phyloP scores from a whole-genome alignment of 2,888 invertebrate genomes.

The Ashinkailepas kermadecensis region DNA sequence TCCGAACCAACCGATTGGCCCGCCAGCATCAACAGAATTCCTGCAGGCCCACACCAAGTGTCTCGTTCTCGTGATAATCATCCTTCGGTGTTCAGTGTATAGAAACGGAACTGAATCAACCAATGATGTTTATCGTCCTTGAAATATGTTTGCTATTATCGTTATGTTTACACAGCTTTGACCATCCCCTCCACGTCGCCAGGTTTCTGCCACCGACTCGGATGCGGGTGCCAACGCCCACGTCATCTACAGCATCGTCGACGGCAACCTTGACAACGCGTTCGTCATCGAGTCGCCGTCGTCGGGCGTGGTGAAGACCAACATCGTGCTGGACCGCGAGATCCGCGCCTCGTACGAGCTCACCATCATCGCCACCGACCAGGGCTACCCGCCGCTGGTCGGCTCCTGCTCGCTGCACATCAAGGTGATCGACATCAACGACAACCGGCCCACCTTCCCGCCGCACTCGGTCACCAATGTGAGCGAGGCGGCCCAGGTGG shows the following conservation, averaged over 20 bases:
- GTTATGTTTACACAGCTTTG: too few relatives aligned
- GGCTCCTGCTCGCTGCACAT: constrained; percentile 82
- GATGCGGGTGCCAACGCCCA: constrained; percentile 76
- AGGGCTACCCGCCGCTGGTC: constrained; percentile 85
- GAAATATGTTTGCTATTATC: too few relatives aligned
- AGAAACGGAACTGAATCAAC: too few relatives aligned
- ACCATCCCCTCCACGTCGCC: constrained; percentile 28
- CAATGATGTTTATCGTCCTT: too few relatives aligned
- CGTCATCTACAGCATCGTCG: constrained; percentile 83
- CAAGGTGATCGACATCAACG: constrained; percentile 89
- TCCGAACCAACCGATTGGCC: too few relatives aligned
- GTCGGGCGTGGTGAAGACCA: constrained; percentile 88
- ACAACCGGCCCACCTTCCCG: constrained; percentile 94
- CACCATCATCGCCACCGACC: constrained; percentile 90
- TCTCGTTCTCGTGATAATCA: too few relatives aligned
- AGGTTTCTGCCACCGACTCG: constrained; percentile 73
- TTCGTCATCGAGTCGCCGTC: constrained; percentile 91
- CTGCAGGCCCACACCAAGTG: too few relatives aligned
- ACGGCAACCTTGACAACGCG: constrained; percentile 93
- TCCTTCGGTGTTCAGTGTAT: too few relatives aligned
- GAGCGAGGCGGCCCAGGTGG: constrained; percentile 67
- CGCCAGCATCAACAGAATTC: too few relatives aligned
- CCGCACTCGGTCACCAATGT: constrained; percentile 75
- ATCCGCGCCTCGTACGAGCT: constrained; percentile 80
- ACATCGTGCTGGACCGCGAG: constrained; percentile 87